Percentiles rank a stretch among this genome's conserved stretches.
These are phyloP conservation scores for Gila orcuttii DNA, from an alignment of 2,113 vertebrate species.

Conservation along the genomic window DNA sequence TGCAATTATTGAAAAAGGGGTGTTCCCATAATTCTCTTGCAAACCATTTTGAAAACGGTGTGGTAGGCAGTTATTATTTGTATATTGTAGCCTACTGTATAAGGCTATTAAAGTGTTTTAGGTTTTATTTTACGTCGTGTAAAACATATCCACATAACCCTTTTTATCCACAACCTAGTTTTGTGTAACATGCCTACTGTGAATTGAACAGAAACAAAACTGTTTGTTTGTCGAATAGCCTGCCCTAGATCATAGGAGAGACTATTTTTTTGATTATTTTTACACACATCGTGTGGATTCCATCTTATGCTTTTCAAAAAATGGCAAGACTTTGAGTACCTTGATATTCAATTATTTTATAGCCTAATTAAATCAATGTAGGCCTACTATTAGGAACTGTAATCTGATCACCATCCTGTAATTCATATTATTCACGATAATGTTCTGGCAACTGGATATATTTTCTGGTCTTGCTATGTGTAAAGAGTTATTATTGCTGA, in stretches of 20 bases:
- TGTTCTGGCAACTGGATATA: not conserved
- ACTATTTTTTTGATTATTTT: not conserved
- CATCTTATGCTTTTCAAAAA: not conserved
- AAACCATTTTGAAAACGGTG: not conserved
- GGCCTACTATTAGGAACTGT: not conserved
- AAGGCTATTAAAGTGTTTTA: too few species aligned
- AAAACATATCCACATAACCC: too few species aligned
- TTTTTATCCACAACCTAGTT: too few species aligned
- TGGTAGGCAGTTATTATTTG: not conserved
- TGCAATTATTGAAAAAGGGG: not conserved
- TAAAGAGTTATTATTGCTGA: slow-evolving; percentile 50
- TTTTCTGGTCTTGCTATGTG: not conserved
- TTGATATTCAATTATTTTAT: slow-evolving; percentile 1
- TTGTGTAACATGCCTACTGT: too few species aligned
- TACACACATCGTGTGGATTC: not conserved
- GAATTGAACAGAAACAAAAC: too few species aligned
- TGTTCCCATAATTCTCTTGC: not conserved
- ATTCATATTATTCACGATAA: not conserved
- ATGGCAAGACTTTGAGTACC: not conserved
- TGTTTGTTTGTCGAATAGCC: too few species aligned
- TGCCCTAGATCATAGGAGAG: too few species aligned
- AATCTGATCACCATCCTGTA: not conserved
- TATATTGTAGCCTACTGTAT: too few species aligned
- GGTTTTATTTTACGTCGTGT: too few species aligned
- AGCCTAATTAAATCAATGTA: not conserved